Base-by-base conservation (phyloP, 2,113 vertebrate species). In the Xyliphius kryptos region DNA sequence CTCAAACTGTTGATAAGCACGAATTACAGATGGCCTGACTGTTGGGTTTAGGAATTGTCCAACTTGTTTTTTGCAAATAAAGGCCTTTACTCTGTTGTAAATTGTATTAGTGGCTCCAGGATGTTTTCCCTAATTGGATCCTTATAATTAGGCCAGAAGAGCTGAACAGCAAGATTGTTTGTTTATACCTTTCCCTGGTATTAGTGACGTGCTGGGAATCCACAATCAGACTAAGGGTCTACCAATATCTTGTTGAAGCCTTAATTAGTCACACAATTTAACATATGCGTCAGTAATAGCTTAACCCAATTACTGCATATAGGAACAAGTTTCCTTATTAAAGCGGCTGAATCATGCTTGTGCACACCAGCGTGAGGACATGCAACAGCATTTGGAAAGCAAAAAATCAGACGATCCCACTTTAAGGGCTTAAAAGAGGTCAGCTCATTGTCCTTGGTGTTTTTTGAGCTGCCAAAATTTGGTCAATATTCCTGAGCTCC, bases 121-220 rank as follows among this genome's bases (percentile, higher is more conserved):
- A 65, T 68, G 72, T 72, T 70, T 66, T 63, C 58, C 50, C 64
- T 74, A 77, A 77, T 73, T 77, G 72, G 72, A 72, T 73, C 64
- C 70, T 74, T 74, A 64, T 63, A 77, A 77, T 74, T 74, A 68
- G 72, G 60, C 40, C 20, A 60, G 61, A 70, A 56, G 62, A 70
- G 75, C 70, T 70, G 70, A 77, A 77, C 67, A 70, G 65, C 66
- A 64, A 68, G 75, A 77, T 73, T 77, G 75, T 77, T 77, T 77
- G 75, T 77, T 74, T 77, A 66, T 70, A 74, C 67, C 65, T 68
- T 67, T 67, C 44, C 60, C 44, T 61, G 50, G 70, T 66, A 74
- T 77, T 73, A 74, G 70, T 70, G 69, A 73, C 67, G 72, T 74
- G 75, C 65, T 50, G 58, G 61, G 67, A 77, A 55, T 77, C 70